Conservation (phyloP, 2,797 vertebrate genomes). For the Hipposideros larvatus region DNA sequence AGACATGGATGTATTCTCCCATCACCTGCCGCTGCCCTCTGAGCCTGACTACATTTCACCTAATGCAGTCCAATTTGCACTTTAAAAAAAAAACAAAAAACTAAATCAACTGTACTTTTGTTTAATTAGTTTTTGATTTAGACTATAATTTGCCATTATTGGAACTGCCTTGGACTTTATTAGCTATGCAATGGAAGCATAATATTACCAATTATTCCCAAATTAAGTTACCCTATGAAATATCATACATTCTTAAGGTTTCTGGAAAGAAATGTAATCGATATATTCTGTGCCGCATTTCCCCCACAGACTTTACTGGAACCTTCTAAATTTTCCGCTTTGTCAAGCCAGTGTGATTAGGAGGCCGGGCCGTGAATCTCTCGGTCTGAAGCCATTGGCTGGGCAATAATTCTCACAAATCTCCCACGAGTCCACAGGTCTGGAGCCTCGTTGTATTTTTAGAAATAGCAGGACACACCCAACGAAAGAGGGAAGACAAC, state of each 20-base stretch:
- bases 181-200: constrained; percentile 85
- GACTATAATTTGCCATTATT: background rate
- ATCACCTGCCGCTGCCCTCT: background rate
- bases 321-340: background rate
- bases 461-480: background rate
- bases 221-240: background rate
- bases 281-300: background rate
- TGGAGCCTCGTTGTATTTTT: background rate
- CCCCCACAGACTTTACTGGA: background rate
- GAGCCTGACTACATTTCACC: background rate
- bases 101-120: background rate
- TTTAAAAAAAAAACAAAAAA: background rate
- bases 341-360: background rate
- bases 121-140: constrained; percentile 51
- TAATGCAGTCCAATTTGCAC: background rate
- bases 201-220: constrained; percentile 64
- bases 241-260: constrained; percentile 4
- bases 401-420: background rate
- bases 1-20: accelerated
- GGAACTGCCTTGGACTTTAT: constrained; percentile 72
- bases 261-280: constrained; percentile 27
- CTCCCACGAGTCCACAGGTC: background rate
- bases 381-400: background rate
- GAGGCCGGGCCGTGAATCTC: background rate
- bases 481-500: accelerated